These are phyloP conservation scores for Xylocampa areola DNA, from an alignment of 2,888 invertebrate genomes.

Conservation along the genomic window DNA sequence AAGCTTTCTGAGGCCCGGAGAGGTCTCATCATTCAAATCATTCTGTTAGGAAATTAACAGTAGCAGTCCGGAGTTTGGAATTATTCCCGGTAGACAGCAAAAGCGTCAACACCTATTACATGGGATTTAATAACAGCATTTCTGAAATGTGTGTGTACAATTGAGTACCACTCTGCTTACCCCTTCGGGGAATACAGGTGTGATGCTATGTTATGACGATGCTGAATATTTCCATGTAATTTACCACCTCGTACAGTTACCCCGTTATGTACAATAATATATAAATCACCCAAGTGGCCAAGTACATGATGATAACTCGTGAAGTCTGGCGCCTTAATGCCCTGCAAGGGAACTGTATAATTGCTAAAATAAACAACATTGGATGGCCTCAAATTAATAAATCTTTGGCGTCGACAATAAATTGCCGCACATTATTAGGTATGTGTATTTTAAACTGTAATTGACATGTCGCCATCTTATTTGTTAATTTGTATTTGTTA, in stretches of 20 bases:
- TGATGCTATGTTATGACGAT: too few relatives aligned
- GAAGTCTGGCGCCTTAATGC: conserved; percentile 45
- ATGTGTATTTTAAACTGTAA: conserved; percentile 34
- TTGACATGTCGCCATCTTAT: conserved; percentile 51
- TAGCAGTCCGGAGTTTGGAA: too few relatives aligned
- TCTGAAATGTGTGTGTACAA: too few relatives aligned
- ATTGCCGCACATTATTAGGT: conserved; percentile 25
- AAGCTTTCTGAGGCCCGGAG: too few relatives aligned
- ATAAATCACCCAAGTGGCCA: conserved; percentile 13
- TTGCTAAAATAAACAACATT: conserved; percentile 40
- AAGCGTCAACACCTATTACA: too few relatives aligned
- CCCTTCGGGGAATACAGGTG: too few relatives aligned
- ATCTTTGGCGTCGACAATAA: conserved; percentile 42
- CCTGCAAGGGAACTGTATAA: conserved; percentile 38
- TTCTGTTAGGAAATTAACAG: too few relatives aligned
- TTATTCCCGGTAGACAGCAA: too few relatives aligned
- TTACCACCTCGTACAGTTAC: background rate
- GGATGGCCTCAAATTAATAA: conserved; percentile 56
- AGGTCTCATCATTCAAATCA: too few relatives aligned
- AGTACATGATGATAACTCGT: conserved; percentile 19
- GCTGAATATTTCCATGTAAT: background rate
- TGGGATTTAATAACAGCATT: too few relatives aligned
- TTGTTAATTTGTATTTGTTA: conserved; percentile 31
- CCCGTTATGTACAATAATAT: conserved; percentile 1
- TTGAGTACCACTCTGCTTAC: too few relatives aligned